phyloP scores from a whole-genome alignment of 2,888 invertebrate species.

The Leptothorax acervorum region DNA sequence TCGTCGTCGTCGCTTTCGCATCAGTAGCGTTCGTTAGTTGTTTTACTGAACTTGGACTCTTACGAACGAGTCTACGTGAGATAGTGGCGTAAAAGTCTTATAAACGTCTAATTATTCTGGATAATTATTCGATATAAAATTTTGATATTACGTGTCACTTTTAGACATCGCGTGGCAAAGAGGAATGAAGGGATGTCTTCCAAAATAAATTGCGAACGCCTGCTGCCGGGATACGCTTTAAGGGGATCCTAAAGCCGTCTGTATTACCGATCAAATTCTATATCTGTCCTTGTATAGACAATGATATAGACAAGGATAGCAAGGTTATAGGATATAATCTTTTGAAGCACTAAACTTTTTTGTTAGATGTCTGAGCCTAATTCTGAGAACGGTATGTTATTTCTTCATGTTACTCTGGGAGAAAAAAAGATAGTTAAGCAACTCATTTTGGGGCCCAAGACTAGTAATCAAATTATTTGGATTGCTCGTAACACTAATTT shows the following conservation, averaged over 20 bases:
- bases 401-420: too few species aligned
- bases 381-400: too few species aligned
- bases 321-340: too few species aligned
- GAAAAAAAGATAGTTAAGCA: too few species aligned
- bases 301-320: too few species aligned
- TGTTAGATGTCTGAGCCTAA: too few species aligned
- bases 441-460: too few species aligned
- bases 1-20: slow-evolving; percentile 7
- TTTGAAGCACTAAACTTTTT: too few species aligned
- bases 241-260: slow-evolving; percentile 29
- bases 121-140: neutral
- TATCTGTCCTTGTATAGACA: too few species aligned
- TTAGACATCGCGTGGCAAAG: neutral
- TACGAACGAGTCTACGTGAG: neutral
- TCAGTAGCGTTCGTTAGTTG: neutral
- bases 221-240: neutral
- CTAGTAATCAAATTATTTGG: too few species aligned
- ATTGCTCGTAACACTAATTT: too few species aligned
- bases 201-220: neutral
- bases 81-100: neutral
- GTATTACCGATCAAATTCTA: too few species aligned
- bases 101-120: neutral
- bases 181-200: neutral
- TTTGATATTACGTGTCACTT: neutral
- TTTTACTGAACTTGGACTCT: slow-evolving; percentile 18